These are phyloP conservation scores for Phengaris alcon DNA, from an alignment of 2,888 invertebrate species.

Conservation along the genomic window DNA sequence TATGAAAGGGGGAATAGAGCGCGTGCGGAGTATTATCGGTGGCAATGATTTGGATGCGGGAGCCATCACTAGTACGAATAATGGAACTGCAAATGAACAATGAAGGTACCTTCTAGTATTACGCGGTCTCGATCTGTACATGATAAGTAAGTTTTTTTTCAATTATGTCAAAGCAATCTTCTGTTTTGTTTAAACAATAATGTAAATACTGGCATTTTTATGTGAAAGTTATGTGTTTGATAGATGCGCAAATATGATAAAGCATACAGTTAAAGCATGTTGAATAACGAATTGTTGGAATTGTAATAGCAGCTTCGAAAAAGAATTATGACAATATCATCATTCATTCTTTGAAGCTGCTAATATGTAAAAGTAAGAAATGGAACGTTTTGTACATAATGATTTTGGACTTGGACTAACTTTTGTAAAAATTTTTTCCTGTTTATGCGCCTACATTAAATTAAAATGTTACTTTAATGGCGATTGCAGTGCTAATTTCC, in stretches of 20 bases:
- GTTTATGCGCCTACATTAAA: conserved; percentile 47
- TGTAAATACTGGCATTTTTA: conserved; percentile 62
- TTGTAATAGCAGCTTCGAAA: neutral
- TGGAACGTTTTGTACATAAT: conserved; percentile 46
- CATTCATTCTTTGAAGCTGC: neutral
- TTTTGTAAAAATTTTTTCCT: conserved; percentile 56
- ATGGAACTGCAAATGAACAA: conserved; percentile 72
- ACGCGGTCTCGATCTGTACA: conserved; percentile 68
- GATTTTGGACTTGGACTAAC: conserved; percentile 21
- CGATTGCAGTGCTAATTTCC: neutral
- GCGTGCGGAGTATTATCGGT: conserved; percentile 63
- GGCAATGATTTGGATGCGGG: conserved; percentile 56
- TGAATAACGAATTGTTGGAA: neutral
- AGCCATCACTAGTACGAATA: conserved; percentile 64
- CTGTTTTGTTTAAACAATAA: neutral
- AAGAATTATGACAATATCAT: neutral
- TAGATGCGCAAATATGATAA: conserved; percentile 63
- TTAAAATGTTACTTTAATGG: neutral
- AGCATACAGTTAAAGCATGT: conserved; percentile 63
- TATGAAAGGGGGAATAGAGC: conserved; percentile 73
- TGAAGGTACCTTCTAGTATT: conserved; percentile 76
- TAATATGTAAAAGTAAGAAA: conserved; percentile 41
- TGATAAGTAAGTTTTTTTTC: conserved; percentile 69
- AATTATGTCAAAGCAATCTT: conserved; percentile 45
- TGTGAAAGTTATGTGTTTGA: conserved; percentile 43